Evolutionary conservation across 2,888 invertebrate genomes (phyloP), one percentile per base, ranked within the genome.

Genomic region (Macaria liturata): DNA sequence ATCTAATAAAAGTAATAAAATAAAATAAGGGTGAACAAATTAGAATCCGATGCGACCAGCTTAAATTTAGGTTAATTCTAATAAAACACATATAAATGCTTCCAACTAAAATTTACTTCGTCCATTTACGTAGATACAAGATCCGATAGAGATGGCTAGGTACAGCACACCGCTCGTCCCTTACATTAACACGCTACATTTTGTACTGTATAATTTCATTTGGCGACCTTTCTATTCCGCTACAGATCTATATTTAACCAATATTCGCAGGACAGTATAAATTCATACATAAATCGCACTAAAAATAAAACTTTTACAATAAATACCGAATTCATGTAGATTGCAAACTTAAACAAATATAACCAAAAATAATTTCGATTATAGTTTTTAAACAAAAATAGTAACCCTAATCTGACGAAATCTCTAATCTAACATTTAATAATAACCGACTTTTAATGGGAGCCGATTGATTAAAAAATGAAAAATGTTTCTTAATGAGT

Each of bases 171-270:
- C 67, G 69, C 70, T 57, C 69, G 67, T 61, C 65, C 64, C 72
- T 72, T 70, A 70, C 68, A 74, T 67, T 63, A 72, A 68, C 54
- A 68, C 69, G 75, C 86, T 87, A 86, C 78, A 62, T 69, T 87
- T 90, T 90, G 90, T 90, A 90, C 89, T 89, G 84, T 79, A 80
- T 76, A 78, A 84, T 83, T 85, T 80, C 80, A 78, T 81, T 84
- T 83, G 84, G 84, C 80, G 82, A 75, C 64, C 68, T 62, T 9
- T 70, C 73, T 74, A 67, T 68, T 54, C 59, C 57, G 45, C 62
- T 67, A 66, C 67, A 64, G 65, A 65, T 65, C 62, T 65, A 65
- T 50, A 49, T 49, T 53, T 49, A 37, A 39, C 54, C 47, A 46
- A 54, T 9, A 45, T 53, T 61, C 32, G 37, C 46, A 31, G 49